A percentile compares a stretch with the other conserved stretches of the same genome.
Evolutionary conservation across 2,113 vertebrate species (phyloP).

Genomic region (Etheostoma spectabile): DNA sequence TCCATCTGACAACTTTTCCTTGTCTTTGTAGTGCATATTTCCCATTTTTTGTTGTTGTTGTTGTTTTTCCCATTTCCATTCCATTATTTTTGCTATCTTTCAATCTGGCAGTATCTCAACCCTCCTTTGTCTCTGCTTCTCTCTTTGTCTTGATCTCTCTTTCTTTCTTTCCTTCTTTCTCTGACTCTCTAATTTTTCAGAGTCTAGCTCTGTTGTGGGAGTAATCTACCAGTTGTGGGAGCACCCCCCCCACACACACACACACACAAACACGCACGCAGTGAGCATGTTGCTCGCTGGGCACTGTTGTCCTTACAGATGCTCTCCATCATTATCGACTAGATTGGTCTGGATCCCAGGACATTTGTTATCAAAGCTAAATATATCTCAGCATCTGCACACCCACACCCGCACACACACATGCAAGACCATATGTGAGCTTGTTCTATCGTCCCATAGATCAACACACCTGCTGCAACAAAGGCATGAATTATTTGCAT

Average conservation of each 20-base stretch:
- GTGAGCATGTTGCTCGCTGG: conserved; percentile 50
- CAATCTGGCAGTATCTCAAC: neutral
- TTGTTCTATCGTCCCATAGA: conserved; percentile 35
- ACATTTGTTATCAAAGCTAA: conserved; percentile 68
- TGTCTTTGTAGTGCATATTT: neutral
- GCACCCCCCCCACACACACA: conserved; percentile 18
- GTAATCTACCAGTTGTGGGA: conserved; percentile 13
- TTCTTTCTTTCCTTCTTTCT: conserved; percentile 32
- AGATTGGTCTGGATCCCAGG: conserved; percentile 58
- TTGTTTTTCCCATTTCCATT: conserved; percentile 5
- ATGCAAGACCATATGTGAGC: conserved; percentile 18
- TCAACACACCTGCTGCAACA: conserved; percentile 36
- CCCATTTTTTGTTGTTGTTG: neutral
- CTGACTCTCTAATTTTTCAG: conserved; percentile 10
- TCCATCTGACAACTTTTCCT: neutral
- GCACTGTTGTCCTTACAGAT: conserved; percentile 56
- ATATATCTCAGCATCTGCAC: conserved; percentile 65
- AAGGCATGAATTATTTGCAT: neutral
- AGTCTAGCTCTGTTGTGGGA: conserved; percentile 20
- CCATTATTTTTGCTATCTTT: neutral
- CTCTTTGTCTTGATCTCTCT: neutral
- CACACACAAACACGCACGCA: conserved; percentile 37
- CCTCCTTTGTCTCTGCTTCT: conserved; percentile 27
- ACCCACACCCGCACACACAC: neutral
- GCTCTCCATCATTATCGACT: conserved; percentile 70